Base-by-base conservation (phyloP, 1,140 invertebrate genomes). In the Neuroterus valhalla region DNA sequence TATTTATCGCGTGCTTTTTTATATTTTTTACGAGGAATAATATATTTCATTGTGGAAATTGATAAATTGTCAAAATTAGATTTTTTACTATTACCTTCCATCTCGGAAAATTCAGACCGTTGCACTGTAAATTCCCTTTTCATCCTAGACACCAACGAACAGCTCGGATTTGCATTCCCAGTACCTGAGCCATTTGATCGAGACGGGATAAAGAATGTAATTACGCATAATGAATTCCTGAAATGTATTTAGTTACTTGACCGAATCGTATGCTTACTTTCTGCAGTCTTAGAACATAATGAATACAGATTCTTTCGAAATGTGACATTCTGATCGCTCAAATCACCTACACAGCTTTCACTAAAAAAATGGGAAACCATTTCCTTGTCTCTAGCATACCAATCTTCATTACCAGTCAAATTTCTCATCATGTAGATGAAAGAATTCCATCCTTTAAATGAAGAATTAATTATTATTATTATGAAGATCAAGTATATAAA, bases 341-440 rank as follows among this genome's bases (percentile, higher is more conserved):
- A 70, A 26, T 91, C 89, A 44, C 92, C 92, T 4, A 93, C 91
- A 71, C 93, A 94, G 38, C 92, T 92, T 21, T 92, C 85, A 6
- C 89, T 87, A 80, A 96, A 94, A 84, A 94, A 96, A 3, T 90
- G 89, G 0, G 86, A 87, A 42, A 93, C 80, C 23, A 89, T 88
- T 23, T 89, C 72, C 21, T 84, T 77, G 42, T 90, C 86, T 21
- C 91, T 91, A 71, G 90, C 91, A 5, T 82, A 75, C 43, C 84
- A 78, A 3, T 85, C 83, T 1, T 75, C 71, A 26, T 74, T 26
- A 14, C 43, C 72, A 0, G 88, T 87, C 0, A 86, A 81, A n/a
- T 91, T 91, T 67, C 77, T 86, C 71, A 88, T 79, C 42, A 89
- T 82, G 50, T 90, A 88, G 15, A 89, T 81, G 10, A 94, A 89